A percentile compares a stretch with the other conserved stretches of the same genome.
Conservation (phyloP, 2,797 vertebrate species). For the Streptopelia turtur region DNA sequence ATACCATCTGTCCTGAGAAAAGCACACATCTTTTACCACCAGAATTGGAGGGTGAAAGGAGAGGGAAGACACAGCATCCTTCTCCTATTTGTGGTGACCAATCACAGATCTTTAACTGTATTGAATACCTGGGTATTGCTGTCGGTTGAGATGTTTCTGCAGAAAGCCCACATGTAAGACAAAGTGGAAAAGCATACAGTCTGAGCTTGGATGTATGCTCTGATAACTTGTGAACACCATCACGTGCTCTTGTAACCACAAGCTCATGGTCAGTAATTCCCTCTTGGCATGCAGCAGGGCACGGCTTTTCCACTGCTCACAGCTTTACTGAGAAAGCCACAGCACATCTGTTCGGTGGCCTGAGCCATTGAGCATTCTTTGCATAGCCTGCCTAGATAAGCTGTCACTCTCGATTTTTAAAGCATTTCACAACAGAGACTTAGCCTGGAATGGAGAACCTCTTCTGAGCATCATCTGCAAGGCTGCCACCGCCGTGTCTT, state of each 20-base stretch:
- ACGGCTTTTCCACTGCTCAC: constrained; percentile 35
- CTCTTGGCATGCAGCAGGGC: constrained; percentile 40
- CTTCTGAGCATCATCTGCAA: background rate
- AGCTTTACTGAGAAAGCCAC: constrained; percentile 41
- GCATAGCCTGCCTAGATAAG: constrained; percentile 43
- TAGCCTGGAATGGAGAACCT: constrained; percentile 9
- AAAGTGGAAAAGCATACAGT: background rate
- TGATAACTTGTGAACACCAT: constrained; percentile 25
- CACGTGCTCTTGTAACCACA: constrained; percentile 9
- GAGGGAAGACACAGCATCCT: background rate
- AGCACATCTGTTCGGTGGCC: constrained; percentile 44
- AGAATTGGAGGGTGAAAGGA: background rate
- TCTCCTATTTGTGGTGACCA: background rate
- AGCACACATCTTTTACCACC: background rate
- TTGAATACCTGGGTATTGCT: background rate
- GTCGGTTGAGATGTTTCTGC: background rate
- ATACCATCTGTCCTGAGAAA: background rate
- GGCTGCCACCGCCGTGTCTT: background rate
- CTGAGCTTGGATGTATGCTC: background rate
- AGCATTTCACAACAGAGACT: constrained; percentile 38
- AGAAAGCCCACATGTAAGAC: background rate
- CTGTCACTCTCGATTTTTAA: constrained; percentile 63
- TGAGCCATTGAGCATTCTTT: constrained; percentile 48
- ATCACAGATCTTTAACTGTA: background rate
- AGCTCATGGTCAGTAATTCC: constrained; percentile 49